phyloP scores from a whole-genome alignment of 2,888 invertebrate species.

The Diloba caeruleocephala region DNA sequence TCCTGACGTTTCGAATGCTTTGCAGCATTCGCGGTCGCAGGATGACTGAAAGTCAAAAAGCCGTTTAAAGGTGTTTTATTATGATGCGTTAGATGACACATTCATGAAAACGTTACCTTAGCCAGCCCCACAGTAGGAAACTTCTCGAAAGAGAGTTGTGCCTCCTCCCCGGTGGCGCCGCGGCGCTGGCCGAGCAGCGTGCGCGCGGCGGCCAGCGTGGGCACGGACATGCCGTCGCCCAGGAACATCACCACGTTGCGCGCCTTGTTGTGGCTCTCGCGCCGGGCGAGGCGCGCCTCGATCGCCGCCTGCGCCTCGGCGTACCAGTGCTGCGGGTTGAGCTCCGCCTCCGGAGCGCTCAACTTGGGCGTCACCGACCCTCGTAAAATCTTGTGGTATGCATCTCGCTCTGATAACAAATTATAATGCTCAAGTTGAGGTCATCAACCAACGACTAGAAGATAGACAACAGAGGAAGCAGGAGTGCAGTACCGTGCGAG shows the following conservation, averaged over 20 bases:
- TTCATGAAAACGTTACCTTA: slow-evolving; percentile 84
- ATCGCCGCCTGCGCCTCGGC: slow-evolving; percentile 79
- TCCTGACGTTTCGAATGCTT: too few relatives aligned
- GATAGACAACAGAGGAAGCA: too few relatives aligned
- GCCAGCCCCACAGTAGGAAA: slow-evolving; percentile 86
- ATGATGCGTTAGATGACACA: too few relatives aligned
- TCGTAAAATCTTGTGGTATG: slow-evolving; percentile 32
- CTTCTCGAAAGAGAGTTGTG: slow-evolving; percentile 89
- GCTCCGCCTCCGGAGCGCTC: slow-evolving; percentile 38
- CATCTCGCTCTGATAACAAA: slow-evolving; percentile 43
- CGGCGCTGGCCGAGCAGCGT: slow-evolving; percentile 90
- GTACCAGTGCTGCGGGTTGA: slow-evolving; percentile 79
- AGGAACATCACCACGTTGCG: slow-evolving; percentile 92
- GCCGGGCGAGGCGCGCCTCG: slow-evolving; percentile 58
- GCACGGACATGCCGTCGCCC: slow-evolving; percentile 93
- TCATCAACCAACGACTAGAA: not conserved
- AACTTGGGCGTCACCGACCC: not conserved
- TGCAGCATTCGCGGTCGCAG: too few relatives aligned
- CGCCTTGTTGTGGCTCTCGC: slow-evolving; percentile 53
- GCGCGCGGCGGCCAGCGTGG: slow-evolving; percentile 91
- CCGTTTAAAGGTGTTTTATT: too few relatives aligned
- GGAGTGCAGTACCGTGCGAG: slow-evolving; percentile 21
- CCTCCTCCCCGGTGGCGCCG: slow-evolving; percentile 89
- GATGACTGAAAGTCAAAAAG: too few relatives aligned
- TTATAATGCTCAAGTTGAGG: not conserved